Evolutionary conservation across 1,140 invertebrate genomes (phyloP), one percentile per base, ranked within the genome.

Genomic region (Amyelois transitella): DNA sequence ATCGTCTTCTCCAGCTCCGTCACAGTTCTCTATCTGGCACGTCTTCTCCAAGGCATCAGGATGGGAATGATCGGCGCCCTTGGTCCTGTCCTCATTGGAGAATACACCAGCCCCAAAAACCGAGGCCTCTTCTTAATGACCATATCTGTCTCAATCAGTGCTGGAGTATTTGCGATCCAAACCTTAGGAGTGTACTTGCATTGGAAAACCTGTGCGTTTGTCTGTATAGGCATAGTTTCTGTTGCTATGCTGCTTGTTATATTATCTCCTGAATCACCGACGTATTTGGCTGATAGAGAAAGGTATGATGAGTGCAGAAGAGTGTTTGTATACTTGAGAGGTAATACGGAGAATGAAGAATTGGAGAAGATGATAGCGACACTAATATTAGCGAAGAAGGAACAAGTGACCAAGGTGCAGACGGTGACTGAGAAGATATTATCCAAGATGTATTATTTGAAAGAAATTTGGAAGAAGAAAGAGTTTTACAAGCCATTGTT

Each of bases 21-120:
- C 49, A n/a, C 24, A 7, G 7, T 45, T 6, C 53, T 63, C 1
- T n/a, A 59, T 18, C 6, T 56, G 3, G 62, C 52, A 2, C 18
- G 65, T 43, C 25, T 65, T 3, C 25, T 71, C 0, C 50, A 56
- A 2, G 69, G 69, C n/a, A 24, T 66, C 7, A 28, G 43, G 18
- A 28, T 56, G 6, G 63, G 61, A n/a, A 58, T 32, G 3, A 47
- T 38, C 10, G 22, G 58, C 0, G 49, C 47, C 7, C 24, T 69
- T 10, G 57, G 55, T 18, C 59, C 66, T 0, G 51, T 69, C 7
- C 18, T 62, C 0, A 62, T 69, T 1, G 69, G 63, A 18, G 69
- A 72, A 51, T 69, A 64, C 25, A 55, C 59, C 12, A 58, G 53
- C n/a, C 69, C 69, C 0, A 56, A 62, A 43, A 53, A 69, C 43